phyloP scores from a whole-genome alignment of 2,797 vertebrate species.

The Cuniculus paca region DNA sequence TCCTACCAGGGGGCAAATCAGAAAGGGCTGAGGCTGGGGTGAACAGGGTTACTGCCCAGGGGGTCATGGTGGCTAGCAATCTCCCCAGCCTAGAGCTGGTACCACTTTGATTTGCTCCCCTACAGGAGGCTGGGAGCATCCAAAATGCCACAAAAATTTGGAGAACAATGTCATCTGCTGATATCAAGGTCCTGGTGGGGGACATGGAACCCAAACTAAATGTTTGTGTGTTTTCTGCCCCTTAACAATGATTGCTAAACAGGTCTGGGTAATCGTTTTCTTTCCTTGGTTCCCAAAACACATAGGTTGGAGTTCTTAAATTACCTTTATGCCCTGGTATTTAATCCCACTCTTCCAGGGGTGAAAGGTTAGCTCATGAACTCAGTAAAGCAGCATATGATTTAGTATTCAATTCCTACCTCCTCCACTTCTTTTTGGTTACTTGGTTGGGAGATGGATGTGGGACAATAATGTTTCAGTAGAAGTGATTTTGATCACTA shows the following conservation, averaged over 20 bases:
- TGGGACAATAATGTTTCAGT: conserved; percentile 65
- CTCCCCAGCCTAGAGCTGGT: background rate
- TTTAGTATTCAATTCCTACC: conserved; percentile 83
- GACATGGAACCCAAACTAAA: background rate
- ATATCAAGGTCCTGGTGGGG: background rate
- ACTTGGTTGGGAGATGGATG: conserved; percentile 64
- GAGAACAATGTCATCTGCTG: background rate
- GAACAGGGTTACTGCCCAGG: background rate
- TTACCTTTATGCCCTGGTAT: conserved; percentile 65
- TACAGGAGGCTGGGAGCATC: background rate
- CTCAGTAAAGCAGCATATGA: conserved; percentile 62
- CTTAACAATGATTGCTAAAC: background rate
- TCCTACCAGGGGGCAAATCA: background rate
- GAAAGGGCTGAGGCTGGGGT: background rate
- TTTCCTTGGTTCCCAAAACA: conserved; percentile 46
- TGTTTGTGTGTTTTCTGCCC: background rate
- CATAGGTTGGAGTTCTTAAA: conserved; percentile 4
- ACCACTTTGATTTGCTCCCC: background rate
- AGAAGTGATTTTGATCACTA: conserved; percentile 72
- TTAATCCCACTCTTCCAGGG: conserved; percentile 80
- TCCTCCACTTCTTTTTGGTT: conserved; percentile 79
- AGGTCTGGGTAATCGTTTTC: background rate
- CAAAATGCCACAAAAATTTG: background rate
- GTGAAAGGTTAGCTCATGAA: conserved; percentile 81
- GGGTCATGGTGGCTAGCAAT: background rate